A percentile compares a stretch with the other conserved stretches of the same genome.
Conservation (phyloP, 2,888 invertebrate genomes). For the Pyralis farinalis region DNA sequence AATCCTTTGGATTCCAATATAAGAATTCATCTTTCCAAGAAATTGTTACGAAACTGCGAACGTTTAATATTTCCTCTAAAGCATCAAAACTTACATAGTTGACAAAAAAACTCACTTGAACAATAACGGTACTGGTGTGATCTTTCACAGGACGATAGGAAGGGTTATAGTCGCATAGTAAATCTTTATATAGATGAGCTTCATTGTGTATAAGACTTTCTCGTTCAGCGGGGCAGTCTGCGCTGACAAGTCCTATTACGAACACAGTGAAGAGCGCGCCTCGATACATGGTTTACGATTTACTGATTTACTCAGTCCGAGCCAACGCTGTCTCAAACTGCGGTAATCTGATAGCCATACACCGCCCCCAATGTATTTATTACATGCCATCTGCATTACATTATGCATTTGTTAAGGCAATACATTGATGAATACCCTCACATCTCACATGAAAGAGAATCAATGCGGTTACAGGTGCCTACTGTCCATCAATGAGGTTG, state of each 20-base stretch:
- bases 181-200: constrained; percentile 66
- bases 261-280: constrained; percentile 24
- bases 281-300: constrained; percentile 13
- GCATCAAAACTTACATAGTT: constrained; percentile 76
- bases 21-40: constrained; percentile 85
- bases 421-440: too few relatives aligned
- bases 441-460: too few relatives aligned
- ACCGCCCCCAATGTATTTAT: constrained; percentile 47
- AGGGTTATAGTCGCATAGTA: constrained; percentile 80
- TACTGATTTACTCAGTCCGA: constrained; percentile 17
- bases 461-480: too few relatives aligned
- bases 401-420: too few relatives aligned
- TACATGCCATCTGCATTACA: constrained; percentile 8
- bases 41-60: constrained; percentile 79
- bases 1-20: constrained; percentile 85
- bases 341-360: constrained; percentile 30
- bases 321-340: not conserved
- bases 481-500: too few relatives aligned
- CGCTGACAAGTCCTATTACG: constrained; percentile 15
- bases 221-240: constrained; percentile 42
- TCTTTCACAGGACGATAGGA: constrained; percentile 77
- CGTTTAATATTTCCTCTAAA: constrained; percentile 66
- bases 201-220: constrained; percentile 44
- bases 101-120: constrained; percentile 76
- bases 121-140: constrained; percentile 68